These are phyloP conservation scores for Salmo trutta DNA, from an alignment of 2,797 vertebrate genomes.

Conservation along the genomic window DNA sequence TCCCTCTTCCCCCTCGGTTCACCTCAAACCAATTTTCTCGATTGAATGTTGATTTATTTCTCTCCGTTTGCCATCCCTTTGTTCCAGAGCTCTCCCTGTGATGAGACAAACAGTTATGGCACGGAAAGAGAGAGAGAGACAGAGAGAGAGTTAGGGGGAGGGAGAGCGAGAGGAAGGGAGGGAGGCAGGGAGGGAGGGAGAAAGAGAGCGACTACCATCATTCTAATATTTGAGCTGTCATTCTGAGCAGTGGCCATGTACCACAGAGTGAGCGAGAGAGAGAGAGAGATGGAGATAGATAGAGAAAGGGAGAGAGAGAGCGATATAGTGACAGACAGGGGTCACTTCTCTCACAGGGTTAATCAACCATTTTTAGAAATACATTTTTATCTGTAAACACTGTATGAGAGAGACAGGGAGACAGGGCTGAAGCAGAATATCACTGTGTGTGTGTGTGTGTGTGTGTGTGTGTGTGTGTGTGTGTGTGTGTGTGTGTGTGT, in stretches of 20 bases:
- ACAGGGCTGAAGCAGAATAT: not conserved
- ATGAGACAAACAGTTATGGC: conserved; percentile 29
- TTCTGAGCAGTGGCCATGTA: not conserved
- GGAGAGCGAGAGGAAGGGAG: not conserved
- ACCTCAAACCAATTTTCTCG: conserved; percentile 22
- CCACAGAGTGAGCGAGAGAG: conserved; percentile 6
- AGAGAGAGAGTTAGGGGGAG: not conserved
- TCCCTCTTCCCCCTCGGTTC: not conserved
- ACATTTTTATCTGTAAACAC: conserved; percentile 29
- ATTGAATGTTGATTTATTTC: conserved; percentile 40
- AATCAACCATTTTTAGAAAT: conserved; percentile 40
- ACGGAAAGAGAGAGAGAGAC: not conserved
- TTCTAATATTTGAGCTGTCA: conserved; percentile 35
- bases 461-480: no score
- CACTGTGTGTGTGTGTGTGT: not conserved
- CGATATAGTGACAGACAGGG: not conserved
- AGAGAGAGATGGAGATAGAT: not conserved
- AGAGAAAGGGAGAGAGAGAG: not conserved
- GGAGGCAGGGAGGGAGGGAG: not conserved
- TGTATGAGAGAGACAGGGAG: not conserved
- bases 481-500: no score
- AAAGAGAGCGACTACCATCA: not conserved
- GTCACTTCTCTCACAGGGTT: conserved; percentile 39
- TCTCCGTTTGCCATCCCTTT: conserved; percentile 28
- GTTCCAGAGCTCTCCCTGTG: conserved; percentile 23